Evolutionary conservation across 64 coral and sea anemone species (phyloP).

Genomic region (Pocillopora verrucosa): DNA sequence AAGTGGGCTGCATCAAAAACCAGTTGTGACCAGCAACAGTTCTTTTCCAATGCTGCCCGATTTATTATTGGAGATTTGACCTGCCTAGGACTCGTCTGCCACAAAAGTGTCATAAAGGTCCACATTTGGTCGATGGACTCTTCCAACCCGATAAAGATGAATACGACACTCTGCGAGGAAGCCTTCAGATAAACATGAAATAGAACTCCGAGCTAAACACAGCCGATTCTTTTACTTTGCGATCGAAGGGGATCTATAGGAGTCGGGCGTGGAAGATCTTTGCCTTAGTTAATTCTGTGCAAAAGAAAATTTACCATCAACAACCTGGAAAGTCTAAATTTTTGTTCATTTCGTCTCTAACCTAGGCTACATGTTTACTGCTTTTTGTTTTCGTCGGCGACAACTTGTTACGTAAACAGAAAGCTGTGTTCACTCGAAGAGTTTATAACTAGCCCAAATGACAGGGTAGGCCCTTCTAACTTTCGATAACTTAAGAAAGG

Average conservation of each 20-base stretch:
- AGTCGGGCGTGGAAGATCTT: neutral
- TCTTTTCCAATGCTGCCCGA: slow-evolving; percentile 18
- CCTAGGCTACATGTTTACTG: no score
- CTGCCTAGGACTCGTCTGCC: neutral
- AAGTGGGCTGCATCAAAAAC: slow-evolving; percentile 29
- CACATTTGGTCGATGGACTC: slow-evolving; percentile 31
- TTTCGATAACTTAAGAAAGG: no score
- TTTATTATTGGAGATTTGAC: slow-evolving; percentile 14
- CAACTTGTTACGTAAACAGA: no score
- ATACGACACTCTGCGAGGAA: neutral
- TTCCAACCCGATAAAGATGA: neutral
- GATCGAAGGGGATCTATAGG: neutral
- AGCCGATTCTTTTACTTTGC: neutral
- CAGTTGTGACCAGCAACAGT: slow-evolving; percentile 27
- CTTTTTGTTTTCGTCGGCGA: no score
- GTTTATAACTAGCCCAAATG: no score
- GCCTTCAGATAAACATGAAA: neutral
- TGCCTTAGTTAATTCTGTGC: neutral
- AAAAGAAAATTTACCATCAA: no score
- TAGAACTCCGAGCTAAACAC: neutral
- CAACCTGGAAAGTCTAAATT: no score
- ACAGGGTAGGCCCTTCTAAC: no score
- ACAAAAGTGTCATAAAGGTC: slow-evolving; percentile 22
- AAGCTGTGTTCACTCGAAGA: no score
- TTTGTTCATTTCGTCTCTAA: no score